Base-by-base conservation (phyloP, 2,797 vertebrate species). In the Falco biarmicus region DNA sequence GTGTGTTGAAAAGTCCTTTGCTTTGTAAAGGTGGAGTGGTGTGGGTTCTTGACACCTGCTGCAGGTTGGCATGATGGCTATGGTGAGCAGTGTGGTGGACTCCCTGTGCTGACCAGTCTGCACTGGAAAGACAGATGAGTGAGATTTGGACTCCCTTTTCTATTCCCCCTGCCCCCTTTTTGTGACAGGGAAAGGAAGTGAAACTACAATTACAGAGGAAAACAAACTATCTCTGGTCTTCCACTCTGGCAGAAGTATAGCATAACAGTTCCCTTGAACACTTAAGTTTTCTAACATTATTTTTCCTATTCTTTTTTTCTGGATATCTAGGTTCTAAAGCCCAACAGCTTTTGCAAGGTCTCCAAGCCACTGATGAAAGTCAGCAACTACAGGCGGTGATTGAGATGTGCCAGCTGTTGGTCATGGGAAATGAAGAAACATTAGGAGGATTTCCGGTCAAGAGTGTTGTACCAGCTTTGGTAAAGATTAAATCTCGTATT, bases 381-480 rank as follows among this genome's bases (percentile, higher is more conserved):
- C 99, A 99, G 95, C 99, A 99, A 86, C 99, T 99, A 77, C 99
- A 99, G 98, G 99, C 99, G 41, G 99, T 99, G 61, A 99, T 99
- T 96, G 99, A 99, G 98, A 99, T 99, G 99, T 99, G 99, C 98
- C 99, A 99, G 97, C 98, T 99, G 90, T 96, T 99, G 97, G 99
- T 99, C 93, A 99, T 99, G 99, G 99, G 99, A 84, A 99, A 99
- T 75, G 99, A 99, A 97, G 99, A 99, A 98, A 99, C 99, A 1
- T 98, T 99, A 82, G 99, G 99, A 97, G 99, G 99, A 89, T 99
- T 99, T 98, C 99, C 99, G 63, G 99, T 99, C 68, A 99, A 99
- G 97, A 99, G 99, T 93, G 99, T 99, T 60, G 99, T 99, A 95
- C 99, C 99, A 32, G 99, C 99, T 96, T 98, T 99, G 99, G 99